Evolutionary conservation across 2,113 vertebrate genomes (phyloP).

Genomic region (Larimichthys crocea): DNA sequence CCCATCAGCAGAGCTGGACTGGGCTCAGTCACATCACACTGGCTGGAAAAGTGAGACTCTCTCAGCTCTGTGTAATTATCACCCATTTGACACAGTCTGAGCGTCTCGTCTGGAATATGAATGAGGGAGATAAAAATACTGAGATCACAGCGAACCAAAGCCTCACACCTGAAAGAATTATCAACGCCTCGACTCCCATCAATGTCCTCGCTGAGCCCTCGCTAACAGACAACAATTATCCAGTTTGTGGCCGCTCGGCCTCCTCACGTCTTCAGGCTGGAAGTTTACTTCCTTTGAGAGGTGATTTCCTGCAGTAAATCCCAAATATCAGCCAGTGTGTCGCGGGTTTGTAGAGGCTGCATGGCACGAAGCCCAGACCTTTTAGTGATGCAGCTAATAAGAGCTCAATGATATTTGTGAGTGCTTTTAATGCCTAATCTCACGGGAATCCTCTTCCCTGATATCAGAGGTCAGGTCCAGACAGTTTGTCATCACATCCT

Average conservation of each 20-base stretch:
- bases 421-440: background rate
- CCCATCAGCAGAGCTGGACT: constrained; percentile 19
- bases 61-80: constrained; percentile 54
- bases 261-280: constrained; percentile 40
- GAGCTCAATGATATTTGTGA: constrained; percentile 29
- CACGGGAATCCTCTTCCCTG: constrained; percentile 24
- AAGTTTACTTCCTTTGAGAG: constrained; percentile 50
- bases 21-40: constrained; percentile 23
- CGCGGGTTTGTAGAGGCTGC: background rate
- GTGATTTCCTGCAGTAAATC: constrained; percentile 36
- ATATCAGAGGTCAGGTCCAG: constrained; percentile 29
- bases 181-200: constrained; percentile 54
- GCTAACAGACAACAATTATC: constrained; percentile 59
- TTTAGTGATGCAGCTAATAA: constrained; percentile 41
- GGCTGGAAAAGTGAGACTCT: constrained; percentile 20
- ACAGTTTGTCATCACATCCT: constrained; percentile 41
- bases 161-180: constrained; percentile 67
- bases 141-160: constrained; percentile 47
- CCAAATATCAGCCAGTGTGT: constrained; percentile 24
- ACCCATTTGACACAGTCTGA: constrained; percentile 53
- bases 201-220: constrained; percentile 38
- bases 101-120: constrained; percentile 55
- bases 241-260: constrained; percentile 41
- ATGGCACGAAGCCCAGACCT: constrained; percentile 48
- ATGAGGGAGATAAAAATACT: constrained; percentile 58